A percentile compares a stretch with the other conserved stretches of the same genome.
phyloP scores from a whole-genome alignment of 2,888 invertebrate genomes.

The Eristalis pertinax region DNA sequence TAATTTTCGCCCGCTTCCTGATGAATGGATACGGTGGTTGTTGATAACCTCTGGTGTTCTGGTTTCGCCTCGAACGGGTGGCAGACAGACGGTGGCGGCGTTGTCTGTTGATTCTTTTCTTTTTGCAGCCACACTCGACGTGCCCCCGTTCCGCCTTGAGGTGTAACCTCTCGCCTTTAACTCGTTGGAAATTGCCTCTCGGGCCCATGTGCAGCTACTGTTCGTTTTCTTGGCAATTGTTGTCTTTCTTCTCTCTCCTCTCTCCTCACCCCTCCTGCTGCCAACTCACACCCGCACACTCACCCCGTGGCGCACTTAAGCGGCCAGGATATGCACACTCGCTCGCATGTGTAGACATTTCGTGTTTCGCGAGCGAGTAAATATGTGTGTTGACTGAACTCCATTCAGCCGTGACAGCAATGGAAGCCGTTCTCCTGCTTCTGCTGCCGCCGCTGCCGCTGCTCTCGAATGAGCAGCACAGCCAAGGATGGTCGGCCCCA shows the following conservation, averaged over 20 bases:
- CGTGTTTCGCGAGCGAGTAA: neutral
- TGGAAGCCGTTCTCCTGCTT: neutral
- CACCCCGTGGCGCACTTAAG: neutral
- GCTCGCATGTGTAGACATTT: neutral
- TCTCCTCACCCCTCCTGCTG: too few species aligned
- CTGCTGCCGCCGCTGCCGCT: too few species aligned
- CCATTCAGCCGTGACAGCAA: neutral
- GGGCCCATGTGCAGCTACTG: slow-evolving; percentile 38
- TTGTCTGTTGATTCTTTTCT: slow-evolving; percentile 1
- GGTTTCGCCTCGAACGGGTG: slow-evolving; percentile 31
- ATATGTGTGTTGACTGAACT: neutral
- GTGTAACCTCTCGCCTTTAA: slow-evolving; percentile 26
- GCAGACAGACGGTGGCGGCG: slow-evolving; percentile 8
- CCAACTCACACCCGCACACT: neutral
- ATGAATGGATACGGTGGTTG: slow-evolving; percentile 7
- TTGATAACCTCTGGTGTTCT: slow-evolving; percentile 16
- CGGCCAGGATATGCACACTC: neutral
- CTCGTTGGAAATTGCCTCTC: slow-evolving; percentile 34
- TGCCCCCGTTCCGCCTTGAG: neutral
- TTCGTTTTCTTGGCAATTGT: slow-evolving; percentile 41
- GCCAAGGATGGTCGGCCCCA: slow-evolving; percentile 3
- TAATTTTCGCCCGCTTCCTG: slow-evolving; percentile 53
- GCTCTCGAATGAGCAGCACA: neutral
- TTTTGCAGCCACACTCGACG: slow-evolving; percentile 7
- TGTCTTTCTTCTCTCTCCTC: slow-evolving; percentile 11